phyloP scores from a whole-genome alignment of 2,888 invertebrate genomes.

The Actias luna region DNA sequence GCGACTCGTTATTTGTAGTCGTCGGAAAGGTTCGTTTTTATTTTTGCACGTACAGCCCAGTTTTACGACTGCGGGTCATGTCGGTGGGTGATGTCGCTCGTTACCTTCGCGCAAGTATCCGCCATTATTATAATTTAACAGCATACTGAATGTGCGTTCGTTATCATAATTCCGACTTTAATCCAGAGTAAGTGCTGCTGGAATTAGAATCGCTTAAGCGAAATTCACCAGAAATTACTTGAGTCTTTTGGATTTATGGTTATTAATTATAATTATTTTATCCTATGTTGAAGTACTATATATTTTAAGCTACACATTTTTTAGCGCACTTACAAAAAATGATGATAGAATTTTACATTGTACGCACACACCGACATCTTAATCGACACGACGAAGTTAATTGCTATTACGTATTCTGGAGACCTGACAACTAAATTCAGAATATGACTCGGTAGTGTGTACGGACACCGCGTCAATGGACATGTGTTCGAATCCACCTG shows the following conservation, averaged over 20 bases:
- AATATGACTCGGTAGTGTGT: too few relatives aligned
- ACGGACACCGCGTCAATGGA: too few relatives aligned
- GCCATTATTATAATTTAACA: slow-evolving; percentile 27
- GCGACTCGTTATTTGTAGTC: not conserved
- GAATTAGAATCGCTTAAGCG: not conserved
- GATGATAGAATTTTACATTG: too few relatives aligned
- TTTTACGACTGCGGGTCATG: slow-evolving; percentile 13
- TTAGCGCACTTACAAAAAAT: too few relatives aligned
- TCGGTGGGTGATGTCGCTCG: slow-evolving; percentile 6
- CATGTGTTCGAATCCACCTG: too few relatives aligned
- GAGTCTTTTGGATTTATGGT: not conserved
- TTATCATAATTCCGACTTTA: slow-evolving; percentile 25
- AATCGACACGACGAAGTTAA: too few relatives aligned
- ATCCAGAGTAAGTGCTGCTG: not conserved
- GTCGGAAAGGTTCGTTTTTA: not conserved
- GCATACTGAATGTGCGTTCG: slow-evolving; percentile 21
- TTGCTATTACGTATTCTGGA: too few relatives aligned
- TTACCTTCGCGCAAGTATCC: slow-evolving; percentile 5
- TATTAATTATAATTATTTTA: not conserved
- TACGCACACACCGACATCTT: too few relatives aligned
- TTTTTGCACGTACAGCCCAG: not conserved
- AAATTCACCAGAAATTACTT: not conserved
- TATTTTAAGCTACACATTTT: too few relatives aligned
- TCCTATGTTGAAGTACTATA: not conserved
- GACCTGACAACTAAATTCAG: too few relatives aligned